Conservation (phyloP, 1,140 invertebrate genomes). For the Papilio aristodemus region DNA sequence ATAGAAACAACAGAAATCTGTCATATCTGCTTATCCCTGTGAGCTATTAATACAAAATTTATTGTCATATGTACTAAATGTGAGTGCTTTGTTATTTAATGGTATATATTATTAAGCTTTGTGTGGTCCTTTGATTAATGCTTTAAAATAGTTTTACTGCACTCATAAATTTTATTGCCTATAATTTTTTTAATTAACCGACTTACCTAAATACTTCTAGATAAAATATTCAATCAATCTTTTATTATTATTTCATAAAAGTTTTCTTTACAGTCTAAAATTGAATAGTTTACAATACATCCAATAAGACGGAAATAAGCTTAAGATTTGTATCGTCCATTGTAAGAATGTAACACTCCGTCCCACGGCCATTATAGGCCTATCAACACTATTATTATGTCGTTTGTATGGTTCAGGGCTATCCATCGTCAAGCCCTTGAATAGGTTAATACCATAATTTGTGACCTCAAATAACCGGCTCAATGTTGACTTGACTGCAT, state of each 20-base stretch:
- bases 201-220: not conserved
- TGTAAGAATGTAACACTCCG: conserved; percentile 5
- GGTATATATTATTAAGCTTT: too few relatives aligned
- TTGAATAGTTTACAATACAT: not conserved
- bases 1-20: too few relatives aligned
- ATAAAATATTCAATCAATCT: not conserved
- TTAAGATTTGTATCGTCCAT: not conserved
- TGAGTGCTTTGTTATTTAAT: too few relatives aligned
- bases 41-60: too few relatives aligned
- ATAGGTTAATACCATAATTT: conserved; percentile 22
- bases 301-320: not conserved
- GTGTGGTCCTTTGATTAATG: not conserved
- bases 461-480: conserved; percentile 13
- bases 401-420: conserved; percentile 28
- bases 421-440: conserved; percentile 9
- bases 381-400: conserved; percentile 21
- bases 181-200: not conserved
- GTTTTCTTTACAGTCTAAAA: not conserved
- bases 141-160: too few relatives aligned
- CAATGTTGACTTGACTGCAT: not conserved
- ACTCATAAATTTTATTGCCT: not conserved
- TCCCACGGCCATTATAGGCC: conserved; percentile 7
- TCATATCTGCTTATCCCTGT: too few relatives aligned
- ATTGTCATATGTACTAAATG: too few relatives aligned
- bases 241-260: not conserved